Conservation (phyloP, 1,140 invertebrate genomes). For the Rhopalosiphum padi region DNA sequence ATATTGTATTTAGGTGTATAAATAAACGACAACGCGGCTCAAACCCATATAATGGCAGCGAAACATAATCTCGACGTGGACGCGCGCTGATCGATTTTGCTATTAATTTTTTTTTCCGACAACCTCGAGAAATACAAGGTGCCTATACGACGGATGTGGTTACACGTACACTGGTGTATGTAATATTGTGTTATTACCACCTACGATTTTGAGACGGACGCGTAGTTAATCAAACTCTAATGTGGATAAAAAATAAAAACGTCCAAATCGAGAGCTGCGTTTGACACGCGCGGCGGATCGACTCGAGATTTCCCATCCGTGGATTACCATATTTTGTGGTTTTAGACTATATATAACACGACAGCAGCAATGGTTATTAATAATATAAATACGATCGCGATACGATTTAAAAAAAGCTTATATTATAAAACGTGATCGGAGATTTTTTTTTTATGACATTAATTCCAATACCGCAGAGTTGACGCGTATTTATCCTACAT, state of each 20-base stretch:
- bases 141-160: not conserved
- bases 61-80: not conserved
- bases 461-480: not conserved
- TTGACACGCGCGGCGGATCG: not conserved
- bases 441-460: not conserved
- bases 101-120: not conserved
- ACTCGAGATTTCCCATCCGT: not conserved
- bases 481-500: not conserved
- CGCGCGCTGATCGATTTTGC: not conserved
- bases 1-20: too few species aligned
- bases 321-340: slow-evolving; percentile 4
- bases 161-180: not conserved
- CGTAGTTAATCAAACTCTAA: not conserved
- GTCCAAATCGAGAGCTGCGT: not conserved
- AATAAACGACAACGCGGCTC: too few species aligned
- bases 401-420: not conserved
- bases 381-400: not conserved
- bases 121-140: not conserved
- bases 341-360: not conserved
- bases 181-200: not conserved
- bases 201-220: not conserved
- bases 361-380: not conserved
- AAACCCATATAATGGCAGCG: too few species aligned
- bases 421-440: not conserved
- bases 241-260: not conserved